Evolutionary conservation across 1,140 invertebrate genomes (phyloP).

Genomic region (Scaptomyza pallida): DNA sequence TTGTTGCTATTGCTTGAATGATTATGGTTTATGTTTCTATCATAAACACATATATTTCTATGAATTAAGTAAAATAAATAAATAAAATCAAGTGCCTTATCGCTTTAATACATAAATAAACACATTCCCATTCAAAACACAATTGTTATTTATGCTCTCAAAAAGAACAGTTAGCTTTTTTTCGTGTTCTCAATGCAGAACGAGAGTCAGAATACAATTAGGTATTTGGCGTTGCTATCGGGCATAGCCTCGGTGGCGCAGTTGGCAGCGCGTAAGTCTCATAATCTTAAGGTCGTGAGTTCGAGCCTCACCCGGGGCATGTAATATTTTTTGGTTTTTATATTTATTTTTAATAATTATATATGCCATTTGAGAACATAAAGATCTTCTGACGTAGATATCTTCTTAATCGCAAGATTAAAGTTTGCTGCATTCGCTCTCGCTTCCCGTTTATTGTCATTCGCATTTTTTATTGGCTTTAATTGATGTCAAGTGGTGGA

Average conservation of each 20-base stretch:
- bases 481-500: slow-evolving; percentile 68
- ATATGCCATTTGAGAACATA: not conserved
- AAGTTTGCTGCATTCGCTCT: not conserved
- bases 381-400: not conserved
- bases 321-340: slow-evolving; percentile 84
- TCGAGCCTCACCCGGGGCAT: slow-evolving; percentile 96
- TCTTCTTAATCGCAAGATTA: not conserved
- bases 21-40: not conserved
- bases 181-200: slow-evolving; percentile 1
- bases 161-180: not conserved
- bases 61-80: not conserved
- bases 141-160: not conserved
- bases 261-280: slow-evolving; percentile 98
- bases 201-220: slow-evolving; percentile 29
- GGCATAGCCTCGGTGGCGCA: slow-evolving; percentile 92
- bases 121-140: not conserved
- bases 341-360: not conserved
- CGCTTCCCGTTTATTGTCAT: not conserved
- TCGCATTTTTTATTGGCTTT: slow-evolving; percentile 60
- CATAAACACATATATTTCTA: not conserved
- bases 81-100: no score
- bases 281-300: slow-evolving; percentile 99
- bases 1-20: slow-evolving; percentile 2
- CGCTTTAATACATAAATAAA: not conserved
- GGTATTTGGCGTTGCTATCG: slow-evolving; percentile 9